Evolutionary conservation across 2,888 invertebrate species (phyloP).

Genomic region (Chymomyza fuscimana): DNA sequence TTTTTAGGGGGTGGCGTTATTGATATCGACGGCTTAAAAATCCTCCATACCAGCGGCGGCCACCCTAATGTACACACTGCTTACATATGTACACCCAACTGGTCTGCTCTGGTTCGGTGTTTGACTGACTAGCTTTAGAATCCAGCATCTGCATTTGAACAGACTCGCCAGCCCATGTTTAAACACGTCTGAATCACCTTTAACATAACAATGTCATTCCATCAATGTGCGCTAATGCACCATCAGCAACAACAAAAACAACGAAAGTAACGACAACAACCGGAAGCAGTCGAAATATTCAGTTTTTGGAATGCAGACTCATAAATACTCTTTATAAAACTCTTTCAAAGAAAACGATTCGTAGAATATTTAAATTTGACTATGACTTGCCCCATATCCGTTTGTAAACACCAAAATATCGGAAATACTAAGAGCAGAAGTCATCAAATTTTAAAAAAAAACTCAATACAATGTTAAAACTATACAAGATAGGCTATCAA

Average conservation of each 20-base stretch:
- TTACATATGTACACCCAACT: neutral
- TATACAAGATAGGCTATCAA: too few species aligned
- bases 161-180: neutral
- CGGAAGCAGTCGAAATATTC: neutral
- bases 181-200: slow-evolving; percentile 1
- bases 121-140: neutral
- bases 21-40: too few species aligned
- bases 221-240: slow-evolving; percentile 32
- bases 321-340: neutral
- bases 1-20: too few species aligned
- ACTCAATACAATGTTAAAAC: too few species aligned
- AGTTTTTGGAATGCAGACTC: neutral
- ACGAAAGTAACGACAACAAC: slow-evolving; percentile 8
- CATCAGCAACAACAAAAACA: slow-evolving; percentile 7
- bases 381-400: too few species aligned
- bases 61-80: too few species aligned
- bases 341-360: too few species aligned
- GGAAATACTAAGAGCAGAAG: too few species aligned
- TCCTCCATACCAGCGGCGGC: too few species aligned
- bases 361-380: too few species aligned
- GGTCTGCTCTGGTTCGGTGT: neutral
- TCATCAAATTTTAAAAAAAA: too few species aligned
- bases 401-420: too few species aligned
- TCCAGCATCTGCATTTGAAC: neutral
- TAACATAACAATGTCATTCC: slow-evolving; percentile 36